Evolutionary conservation across 2,888 invertebrate genomes (phyloP).

Genomic region (Morinoia aosen): DNA sequence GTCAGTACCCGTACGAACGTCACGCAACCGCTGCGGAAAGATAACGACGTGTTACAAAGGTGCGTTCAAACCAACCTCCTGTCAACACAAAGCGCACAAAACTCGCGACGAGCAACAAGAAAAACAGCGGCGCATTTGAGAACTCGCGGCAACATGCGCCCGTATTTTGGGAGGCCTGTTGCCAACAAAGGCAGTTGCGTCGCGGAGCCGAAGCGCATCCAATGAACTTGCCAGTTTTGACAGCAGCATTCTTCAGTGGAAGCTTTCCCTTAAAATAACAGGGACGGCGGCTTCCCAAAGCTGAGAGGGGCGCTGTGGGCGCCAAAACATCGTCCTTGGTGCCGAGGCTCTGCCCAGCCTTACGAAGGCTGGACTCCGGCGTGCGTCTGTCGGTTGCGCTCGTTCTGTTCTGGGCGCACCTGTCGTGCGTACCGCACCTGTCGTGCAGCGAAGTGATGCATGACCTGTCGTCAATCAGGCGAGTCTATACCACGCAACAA

Average conservation of each 20-base stretch:
- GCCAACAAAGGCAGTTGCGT: slow-evolving; percentile 3
- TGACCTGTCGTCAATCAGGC: too few relatives aligned
- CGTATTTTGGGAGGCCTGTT: background rate
- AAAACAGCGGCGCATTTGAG: background rate
- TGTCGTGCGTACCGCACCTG: too few relatives aligned
- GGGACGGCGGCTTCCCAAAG: too few relatives aligned
- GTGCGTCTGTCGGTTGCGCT: too few relatives aligned
- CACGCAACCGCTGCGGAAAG: background rate
- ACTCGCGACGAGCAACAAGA: background rate
- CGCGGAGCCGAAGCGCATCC: slow-evolving; percentile 6
- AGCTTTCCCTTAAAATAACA: slow-evolving; percentile 38
- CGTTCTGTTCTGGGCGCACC: too few relatives aligned
- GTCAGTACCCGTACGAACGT: background rate
- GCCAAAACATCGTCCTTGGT: too few relatives aligned
- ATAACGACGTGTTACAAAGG: background rate
- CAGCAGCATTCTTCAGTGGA: slow-evolving; percentile 2
- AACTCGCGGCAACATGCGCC: background rate
- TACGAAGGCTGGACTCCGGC: too few relatives aligned
- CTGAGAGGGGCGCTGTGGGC: too few relatives aligned
- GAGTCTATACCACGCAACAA: too few relatives aligned
- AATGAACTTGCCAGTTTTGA: slow-evolving; percentile 38
- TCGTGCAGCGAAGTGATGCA: too few relatives aligned
- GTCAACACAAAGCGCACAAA: background rate
- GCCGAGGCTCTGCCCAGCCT: too few relatives aligned
- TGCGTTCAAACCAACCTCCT: background rate